Base-by-base conservation (phyloP, 2,113 vertebrate species). In the Myotis yumanensis region DNA sequence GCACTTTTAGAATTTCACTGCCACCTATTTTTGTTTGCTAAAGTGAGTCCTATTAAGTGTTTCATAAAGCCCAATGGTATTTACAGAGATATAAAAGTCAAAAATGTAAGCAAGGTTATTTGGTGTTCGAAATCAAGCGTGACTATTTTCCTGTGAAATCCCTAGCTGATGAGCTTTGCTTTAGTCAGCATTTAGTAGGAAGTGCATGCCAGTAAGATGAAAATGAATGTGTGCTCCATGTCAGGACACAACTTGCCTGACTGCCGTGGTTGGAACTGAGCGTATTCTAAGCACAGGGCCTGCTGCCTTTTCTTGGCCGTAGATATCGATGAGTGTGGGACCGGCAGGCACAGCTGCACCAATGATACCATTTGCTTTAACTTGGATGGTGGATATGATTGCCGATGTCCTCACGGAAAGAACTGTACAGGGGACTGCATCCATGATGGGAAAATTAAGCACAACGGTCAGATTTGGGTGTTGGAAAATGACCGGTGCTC, bases 361-460 rank as follows among this genome's bases (percentile, higher is more conserved):
- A 99, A 99, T 87, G 99, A 99, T 97, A 99, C 99, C 1, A 97
- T 99, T 98, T 99, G 99, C 98, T 99, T 99, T 98, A 99, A 99
- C 98, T 95, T 99, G 99, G 99, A 99, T 72, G 99, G 99, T 16
- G 99, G 99, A 12, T 99, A 99, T 6, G 99, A 99, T 96, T 99
- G 99, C 80, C 98, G 99, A n/a, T 99, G 99, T 98, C 99, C 99
- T 48, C 99, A 99, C 18, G 99, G 99, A 25, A 99, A 99, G 97
- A 99, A 99, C 96, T 99, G 99, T 98, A 99, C 99, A 1, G 99
- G 99, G 4, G 99, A 99, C 97, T 99, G 99, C 95, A 97, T 99
- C 97, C 99, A 99, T 64, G 99, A 99, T 92, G 98, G 98, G 68
- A 99, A 98, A 98, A 98, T 99, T 97, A 99, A 99, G 91, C 99